These are phyloP conservation scores for Tetramorium alpestre DNA, from an alignment of 1,140 invertebrate species.

Conservation along the genomic window DNA sequence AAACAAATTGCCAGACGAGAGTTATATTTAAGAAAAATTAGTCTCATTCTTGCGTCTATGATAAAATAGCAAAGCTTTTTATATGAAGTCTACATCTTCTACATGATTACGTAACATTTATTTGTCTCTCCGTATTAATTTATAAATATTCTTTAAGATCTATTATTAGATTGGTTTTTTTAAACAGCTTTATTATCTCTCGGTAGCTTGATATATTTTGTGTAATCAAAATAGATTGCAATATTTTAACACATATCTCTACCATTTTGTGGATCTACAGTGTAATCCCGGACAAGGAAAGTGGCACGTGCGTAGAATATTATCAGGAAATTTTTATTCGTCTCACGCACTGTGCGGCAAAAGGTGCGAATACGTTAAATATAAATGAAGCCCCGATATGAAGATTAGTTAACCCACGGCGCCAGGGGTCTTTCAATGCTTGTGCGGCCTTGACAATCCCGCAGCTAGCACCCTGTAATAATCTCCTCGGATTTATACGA, in stretches of 20 bases:
- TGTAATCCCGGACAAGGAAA: conserved; percentile 33
- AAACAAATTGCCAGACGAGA: neutral
- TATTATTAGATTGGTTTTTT: neutral
- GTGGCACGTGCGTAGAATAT: conserved; percentile 30
- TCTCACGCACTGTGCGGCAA: conserved; percentile 26
- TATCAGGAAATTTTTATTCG: conserved; percentile 37
- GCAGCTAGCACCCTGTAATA: conserved; percentile 65
- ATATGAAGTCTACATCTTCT: too few species aligned
- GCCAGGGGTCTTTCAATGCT: conserved; percentile 69
- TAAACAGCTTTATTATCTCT: neutral
- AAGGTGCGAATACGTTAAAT: conserved; percentile 49
- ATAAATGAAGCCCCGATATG: conserved; percentile 56
- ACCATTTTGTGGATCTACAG: neutral
- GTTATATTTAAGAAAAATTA: neutral
- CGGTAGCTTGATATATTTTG: neutral
- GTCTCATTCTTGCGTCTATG: neutral
- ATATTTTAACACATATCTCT: neutral
- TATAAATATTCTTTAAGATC: neutral
- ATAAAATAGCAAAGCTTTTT: neutral
- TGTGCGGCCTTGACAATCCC: conserved; percentile 55
- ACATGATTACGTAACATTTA: neutral
- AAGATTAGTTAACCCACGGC: conserved; percentile 48
- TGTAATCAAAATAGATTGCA: neutral
- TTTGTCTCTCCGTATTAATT: neutral
- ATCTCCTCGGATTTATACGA: conserved; percentile 75